Evolutionary conservation across 2,797 vertebrate genomes (phyloP).

Genomic region (Diglossa cyanea): DNA sequence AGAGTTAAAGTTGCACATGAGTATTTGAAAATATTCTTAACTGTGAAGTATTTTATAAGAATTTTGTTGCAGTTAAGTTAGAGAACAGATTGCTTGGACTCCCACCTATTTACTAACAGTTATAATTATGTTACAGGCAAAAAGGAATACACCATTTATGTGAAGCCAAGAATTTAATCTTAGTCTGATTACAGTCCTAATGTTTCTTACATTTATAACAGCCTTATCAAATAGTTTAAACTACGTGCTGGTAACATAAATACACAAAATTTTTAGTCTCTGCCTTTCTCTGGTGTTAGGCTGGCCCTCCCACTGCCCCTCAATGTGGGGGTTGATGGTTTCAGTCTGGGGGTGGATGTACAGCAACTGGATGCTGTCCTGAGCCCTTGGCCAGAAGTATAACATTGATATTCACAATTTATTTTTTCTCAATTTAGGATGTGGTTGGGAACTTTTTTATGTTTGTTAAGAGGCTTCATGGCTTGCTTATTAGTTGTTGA

Average conservation of each 20-base stretch:
- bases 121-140: background rate
- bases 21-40: background rate
- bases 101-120: background rate
- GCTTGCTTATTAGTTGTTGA: background rate
- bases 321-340: fast-evolving
- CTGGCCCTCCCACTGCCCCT: background rate
- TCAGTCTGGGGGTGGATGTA: background rate
- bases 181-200: background rate
- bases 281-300: background rate
- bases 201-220: background rate
- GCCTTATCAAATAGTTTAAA: background rate
- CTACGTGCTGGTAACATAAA: background rate
- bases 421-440: background rate
- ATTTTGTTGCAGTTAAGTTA: background rate
- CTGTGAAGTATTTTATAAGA: background rate
- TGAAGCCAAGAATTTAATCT: background rate
- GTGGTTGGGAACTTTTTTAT: background rate
- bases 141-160: background rate
- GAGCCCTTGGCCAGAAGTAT: background rate
- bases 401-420: background rate
- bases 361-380: background rate
- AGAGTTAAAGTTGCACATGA: background rate
- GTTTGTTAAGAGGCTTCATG: background rate
- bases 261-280: background rate
- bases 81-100: background rate